These are phyloP conservation scores for Crotalus horridus DNA, from an alignment of 2,113 vertebrate genomes.

Conservation along the genomic window DNA sequence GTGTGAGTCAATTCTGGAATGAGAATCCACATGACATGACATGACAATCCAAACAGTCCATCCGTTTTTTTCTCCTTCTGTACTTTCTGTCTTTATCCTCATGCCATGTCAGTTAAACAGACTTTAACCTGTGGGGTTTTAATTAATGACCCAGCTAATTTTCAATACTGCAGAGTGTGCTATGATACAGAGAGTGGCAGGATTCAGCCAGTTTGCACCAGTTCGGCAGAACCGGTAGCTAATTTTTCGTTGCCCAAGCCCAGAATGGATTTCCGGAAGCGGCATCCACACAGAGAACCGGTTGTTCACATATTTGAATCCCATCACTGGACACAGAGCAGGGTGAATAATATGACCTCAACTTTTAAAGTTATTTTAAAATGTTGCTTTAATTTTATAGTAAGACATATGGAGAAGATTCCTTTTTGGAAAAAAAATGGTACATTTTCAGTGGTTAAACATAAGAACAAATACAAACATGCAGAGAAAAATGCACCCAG, in stretches of 20 bases:
- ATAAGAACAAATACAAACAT: not conserved
- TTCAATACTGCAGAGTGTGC: not conserved
- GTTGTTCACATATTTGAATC: no score
- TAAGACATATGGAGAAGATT: not conserved
- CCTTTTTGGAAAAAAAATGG: not conserved
- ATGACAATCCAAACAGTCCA: not conserved
- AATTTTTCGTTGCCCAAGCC: no score
- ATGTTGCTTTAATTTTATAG: not conserved
- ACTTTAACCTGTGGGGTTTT: not conserved
- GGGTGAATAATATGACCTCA: not conserved
- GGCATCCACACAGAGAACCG: no score
- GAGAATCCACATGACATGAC: not conserved
- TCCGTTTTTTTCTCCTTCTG: not conserved
- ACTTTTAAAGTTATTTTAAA: not conserved
- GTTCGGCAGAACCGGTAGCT: no score
- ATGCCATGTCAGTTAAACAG: not conserved
- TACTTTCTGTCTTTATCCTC: not conserved
- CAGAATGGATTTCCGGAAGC: no score
- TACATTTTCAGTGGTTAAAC: not conserved
- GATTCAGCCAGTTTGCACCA: no score
- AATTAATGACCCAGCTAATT: not conserved
- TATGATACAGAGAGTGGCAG: not conserved
- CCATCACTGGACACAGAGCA: not conserved
- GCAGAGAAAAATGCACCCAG: not conserved
- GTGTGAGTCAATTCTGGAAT: not conserved